Base-by-base conservation (phyloP, 1,140 invertebrate genomes). In the Drusus annulatus region DNA sequence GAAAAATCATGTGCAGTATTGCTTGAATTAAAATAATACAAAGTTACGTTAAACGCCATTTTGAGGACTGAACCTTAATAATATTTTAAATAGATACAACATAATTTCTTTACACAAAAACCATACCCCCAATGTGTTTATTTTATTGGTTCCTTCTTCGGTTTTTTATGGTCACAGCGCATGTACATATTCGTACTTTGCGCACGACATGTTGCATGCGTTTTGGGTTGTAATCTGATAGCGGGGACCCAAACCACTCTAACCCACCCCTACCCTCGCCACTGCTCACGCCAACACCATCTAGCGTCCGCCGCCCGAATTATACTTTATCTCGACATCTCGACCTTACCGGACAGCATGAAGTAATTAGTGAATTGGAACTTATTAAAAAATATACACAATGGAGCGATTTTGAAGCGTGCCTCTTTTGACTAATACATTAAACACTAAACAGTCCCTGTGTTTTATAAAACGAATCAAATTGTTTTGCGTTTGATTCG, bases 141-240 rank as follows among this genome's bases (percentile, higher is more conserved):
- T 21, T 13, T 36, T 6, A n/a, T n/a, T n/a, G n/a, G 17, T 2
- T 25, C 1, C n/a, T 3, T 25, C 31, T 2, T 65, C 3, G 16
- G 31, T 65, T 31, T 17, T 6, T 65, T 15, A 71, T 71, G 71
- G 71, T 56, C 54, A 74, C 51, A 16, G 19, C 23, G 25, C 73
- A 23, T 21, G 51, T 45, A 50, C 21, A 17, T 36, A 36, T 36
- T 36, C 31, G 31, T 6, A 17, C 17, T 15, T 69, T 25, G 71
- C 63, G 36, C 81, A 83, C 81, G 81, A 76, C 71, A 83, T 80
- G 76, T 83, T 83, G 81, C 81, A 83, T 83, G 81, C 80, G 78
- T 76, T 80, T 79, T 83, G 25, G 79, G 76, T 76, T 79, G 79
- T 83, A 83, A 83, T 83, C 81, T 79, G 81, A 83, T 83, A 83